Evolutionary conservation across 2,797 vertebrate species (phyloP), one percentile per base, ranked within the genome.

Genomic region (Euphonia xanthogaster): DNA sequence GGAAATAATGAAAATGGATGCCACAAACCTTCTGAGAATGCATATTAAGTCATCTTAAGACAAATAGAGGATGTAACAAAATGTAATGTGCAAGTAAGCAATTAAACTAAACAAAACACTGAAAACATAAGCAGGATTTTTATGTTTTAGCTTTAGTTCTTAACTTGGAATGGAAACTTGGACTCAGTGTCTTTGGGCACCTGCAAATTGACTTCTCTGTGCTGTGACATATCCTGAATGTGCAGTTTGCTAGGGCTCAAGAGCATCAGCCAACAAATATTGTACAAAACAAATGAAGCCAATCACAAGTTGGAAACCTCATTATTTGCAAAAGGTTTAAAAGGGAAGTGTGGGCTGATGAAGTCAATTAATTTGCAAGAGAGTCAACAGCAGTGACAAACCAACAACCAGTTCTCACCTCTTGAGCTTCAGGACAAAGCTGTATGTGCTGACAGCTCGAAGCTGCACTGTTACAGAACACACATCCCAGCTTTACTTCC

Each of bases 1-100:
- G 48, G 60, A 88, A 94, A 94, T 48, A 30, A 94, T 70, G 89
- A 86, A 86, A 88, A 86, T 37, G 51, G 60, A 93, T 70, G 71
- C 70, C 79, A 95, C 85, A 93, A 88, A 78, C 70, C 40, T 92
- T 80, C 54, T 76, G 66, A 86, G 54, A 86, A 74, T 62, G 88
- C 0, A 0, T 70, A 65, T 42, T 75, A 72, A 79, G 55, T 50
- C 33, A 74, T 37, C 57, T 80, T 86, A 86, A 74, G 57, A 71
- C 21, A 89, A 87, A 81, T 1, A 89, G 33, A 86, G n/a, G 33
- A 71, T 84, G 78, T 40, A 83, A 91, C 57, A 86, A 78, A 83
- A 93, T 20, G 33, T 30, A 37, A 84, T 14, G 50, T 79, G 62
- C 47, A 70, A 79, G 25, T 81, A 92, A 81, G 71, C 51, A 73